These are phyloP conservation scores for Drosophila emarginata DNA, from an alignment of 2,888 invertebrate genomes.

Conservation along the genomic window DNA sequence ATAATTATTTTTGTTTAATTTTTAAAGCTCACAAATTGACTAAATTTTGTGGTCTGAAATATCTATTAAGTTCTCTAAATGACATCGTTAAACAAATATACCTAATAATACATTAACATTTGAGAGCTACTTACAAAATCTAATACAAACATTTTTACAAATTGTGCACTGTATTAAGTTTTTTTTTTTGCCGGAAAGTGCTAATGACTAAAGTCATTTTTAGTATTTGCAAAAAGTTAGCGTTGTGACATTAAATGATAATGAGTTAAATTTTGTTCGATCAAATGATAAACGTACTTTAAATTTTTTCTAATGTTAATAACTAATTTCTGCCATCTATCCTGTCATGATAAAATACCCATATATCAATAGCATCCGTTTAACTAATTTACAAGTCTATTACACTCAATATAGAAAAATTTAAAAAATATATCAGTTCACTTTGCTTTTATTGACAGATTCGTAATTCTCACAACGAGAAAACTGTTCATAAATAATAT, in stretches of 20 bases:
- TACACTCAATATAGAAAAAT: neutral
- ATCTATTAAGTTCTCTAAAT: neutral
- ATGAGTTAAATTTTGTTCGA: too few relatives aligned
- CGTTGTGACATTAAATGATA: too few relatives aligned
- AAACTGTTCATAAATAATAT: constrained; percentile 13
- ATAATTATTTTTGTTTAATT: neutral
- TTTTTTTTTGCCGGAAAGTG: constrained; percentile 8
- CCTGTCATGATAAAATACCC: too few relatives aligned
- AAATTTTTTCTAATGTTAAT: too few relatives aligned
- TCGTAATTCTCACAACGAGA: constrained; percentile 11
- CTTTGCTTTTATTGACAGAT: constrained; percentile 9
- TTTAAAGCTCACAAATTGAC: neutral
- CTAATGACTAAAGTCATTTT: constrained; percentile 1
- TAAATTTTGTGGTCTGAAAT: neutral
- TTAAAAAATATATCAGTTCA: neutral
- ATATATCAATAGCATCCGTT: neutral
- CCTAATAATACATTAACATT: neutral
- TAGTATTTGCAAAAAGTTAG: neutral
- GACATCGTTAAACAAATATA: neutral
- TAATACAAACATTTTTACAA: constrained; percentile 1
- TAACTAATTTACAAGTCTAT: neutral
- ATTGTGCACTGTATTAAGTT: neutral
- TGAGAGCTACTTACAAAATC: neutral
- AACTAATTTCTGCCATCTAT: too few relatives aligned
- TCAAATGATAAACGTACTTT: too few relatives aligned